These are phyloP conservation scores for Dascyllus trimaculatus DNA, from an alignment of 2,113 vertebrate species.

Conservation along the genomic window DNA sequence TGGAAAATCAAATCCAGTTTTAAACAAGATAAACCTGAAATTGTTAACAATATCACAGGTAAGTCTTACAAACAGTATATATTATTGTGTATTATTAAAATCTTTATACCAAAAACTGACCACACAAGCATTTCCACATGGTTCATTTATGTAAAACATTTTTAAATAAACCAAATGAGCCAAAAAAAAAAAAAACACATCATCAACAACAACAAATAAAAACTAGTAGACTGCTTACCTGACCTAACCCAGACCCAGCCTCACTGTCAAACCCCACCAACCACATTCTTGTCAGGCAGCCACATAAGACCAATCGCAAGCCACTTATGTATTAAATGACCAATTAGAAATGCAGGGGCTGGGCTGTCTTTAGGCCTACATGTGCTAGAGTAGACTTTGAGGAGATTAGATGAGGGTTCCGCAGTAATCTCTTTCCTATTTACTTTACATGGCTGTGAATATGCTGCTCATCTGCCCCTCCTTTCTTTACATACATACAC, in stretches of 20 bases:
- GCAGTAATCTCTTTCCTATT: conserved; percentile 73
- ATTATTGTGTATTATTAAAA: not conserved
- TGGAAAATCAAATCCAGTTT: too few relatives aligned
- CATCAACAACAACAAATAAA: too few relatives aligned
- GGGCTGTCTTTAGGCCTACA: conserved; percentile 20
- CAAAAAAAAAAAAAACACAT: too few relatives aligned
- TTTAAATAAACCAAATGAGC: too few relatives aligned
- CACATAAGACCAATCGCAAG: conserved; percentile 50
- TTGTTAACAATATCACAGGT: too few relatives aligned
- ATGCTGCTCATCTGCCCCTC: conserved; percentile 57
- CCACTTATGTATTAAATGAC: conserved; percentile 21
- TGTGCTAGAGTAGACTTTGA: conserved; percentile 56
- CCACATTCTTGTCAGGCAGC: conserved; percentile 32
- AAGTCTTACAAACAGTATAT: not conserved
- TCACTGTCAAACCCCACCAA: conserved; percentile 13
- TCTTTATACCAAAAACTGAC: too few relatives aligned
- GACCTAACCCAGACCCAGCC: conserved; percentile 42
- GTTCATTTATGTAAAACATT: too few relatives aligned
- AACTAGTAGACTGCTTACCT: not conserved
- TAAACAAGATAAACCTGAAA: too few relatives aligned
- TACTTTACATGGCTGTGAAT: conserved; percentile 73
- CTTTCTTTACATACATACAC: conserved; percentile 37
- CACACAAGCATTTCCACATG: too few relatives aligned
- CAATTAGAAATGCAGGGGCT: conserved; percentile 38
- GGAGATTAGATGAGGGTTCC: conserved; percentile 62